A percentile compares a stretch with the other conserved stretches of the same genome.
Conservation (phyloP, 2,797 vertebrate species). For the Coreius guichenoti region DNA sequence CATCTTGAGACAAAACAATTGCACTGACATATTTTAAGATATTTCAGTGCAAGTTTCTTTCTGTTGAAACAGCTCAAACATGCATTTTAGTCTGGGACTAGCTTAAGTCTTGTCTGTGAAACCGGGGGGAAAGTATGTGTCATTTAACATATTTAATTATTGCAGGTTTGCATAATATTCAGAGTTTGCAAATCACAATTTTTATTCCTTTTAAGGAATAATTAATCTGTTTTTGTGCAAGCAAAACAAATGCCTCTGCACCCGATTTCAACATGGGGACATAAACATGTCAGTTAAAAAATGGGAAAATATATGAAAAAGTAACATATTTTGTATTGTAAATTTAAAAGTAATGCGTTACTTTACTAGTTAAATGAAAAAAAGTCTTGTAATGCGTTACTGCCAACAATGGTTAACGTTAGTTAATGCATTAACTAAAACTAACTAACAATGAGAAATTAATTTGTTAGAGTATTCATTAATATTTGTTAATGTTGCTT, state of each 20-base stretch:
- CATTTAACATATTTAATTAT: too few species aligned
- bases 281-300: neutral
- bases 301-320: neutral
- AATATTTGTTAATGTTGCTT: neutral
- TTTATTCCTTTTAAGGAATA: neutral
- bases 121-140: too few species aligned
- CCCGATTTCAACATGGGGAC: neutral
- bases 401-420: neutral
- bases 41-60: too few species aligned
- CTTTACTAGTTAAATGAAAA: neutral
- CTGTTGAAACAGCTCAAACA: too few species aligned
- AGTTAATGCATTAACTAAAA: neutral
- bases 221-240: neutral
- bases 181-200: neutral
- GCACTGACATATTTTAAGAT: too few species aligned
- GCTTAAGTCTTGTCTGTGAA: too few species aligned
- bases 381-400: neutral
- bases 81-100: too few species aligned
- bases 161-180: too few species aligned
- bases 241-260: too few species aligned
- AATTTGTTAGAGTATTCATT: neutral
- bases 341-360: neutral
- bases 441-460: neutral
- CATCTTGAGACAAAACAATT: too few species aligned
- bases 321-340: neutral